Conservation (phyloP, 2,888 invertebrate species). For the Microplitis manilae region DNA sequence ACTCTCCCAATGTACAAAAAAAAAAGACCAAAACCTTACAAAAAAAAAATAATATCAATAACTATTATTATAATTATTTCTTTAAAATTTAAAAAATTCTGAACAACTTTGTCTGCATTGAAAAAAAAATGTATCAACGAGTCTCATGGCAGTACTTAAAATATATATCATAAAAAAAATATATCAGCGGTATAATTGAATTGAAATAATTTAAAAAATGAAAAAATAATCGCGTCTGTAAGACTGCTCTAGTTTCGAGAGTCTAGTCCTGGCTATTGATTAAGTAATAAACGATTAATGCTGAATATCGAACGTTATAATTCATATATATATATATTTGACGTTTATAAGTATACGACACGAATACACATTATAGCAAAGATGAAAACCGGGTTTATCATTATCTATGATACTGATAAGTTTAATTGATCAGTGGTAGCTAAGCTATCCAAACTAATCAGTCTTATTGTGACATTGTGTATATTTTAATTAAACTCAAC, state of each 20-base stretch:
- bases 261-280: constrained; percentile 43
- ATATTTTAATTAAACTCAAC: constrained; percentile 42
- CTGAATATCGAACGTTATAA: neutral
- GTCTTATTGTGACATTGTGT: constrained; percentile 18
- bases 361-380: too few species aligned
- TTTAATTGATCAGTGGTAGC: constrained; percentile 4
- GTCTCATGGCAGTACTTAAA: neutral
- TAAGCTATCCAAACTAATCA: constrained; percentile 50
- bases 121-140: constrained; percentile 17
- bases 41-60: constrained; percentile 2
- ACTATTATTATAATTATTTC: too few species aligned
- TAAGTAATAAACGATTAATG: constrained; percentile 15
- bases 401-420: neutral
- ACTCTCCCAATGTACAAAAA: constrained; percentile 33
- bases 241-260: constrained; percentile 51
- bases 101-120: constrained; percentile 42
- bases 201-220: neutral
- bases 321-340: too few species aligned
- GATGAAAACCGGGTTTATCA: too few species aligned
- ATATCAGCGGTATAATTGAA: neutral
- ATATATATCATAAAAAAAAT: neutral
- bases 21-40: constrained; percentile 6
- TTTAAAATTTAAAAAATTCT: constrained; percentile 5
- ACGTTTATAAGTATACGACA: too few species aligned
- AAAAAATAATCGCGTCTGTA: constrained; percentile 29